phyloP scores from a whole-genome alignment of 2,888 invertebrate species.

The Eupithecia subumbrata region DNA sequence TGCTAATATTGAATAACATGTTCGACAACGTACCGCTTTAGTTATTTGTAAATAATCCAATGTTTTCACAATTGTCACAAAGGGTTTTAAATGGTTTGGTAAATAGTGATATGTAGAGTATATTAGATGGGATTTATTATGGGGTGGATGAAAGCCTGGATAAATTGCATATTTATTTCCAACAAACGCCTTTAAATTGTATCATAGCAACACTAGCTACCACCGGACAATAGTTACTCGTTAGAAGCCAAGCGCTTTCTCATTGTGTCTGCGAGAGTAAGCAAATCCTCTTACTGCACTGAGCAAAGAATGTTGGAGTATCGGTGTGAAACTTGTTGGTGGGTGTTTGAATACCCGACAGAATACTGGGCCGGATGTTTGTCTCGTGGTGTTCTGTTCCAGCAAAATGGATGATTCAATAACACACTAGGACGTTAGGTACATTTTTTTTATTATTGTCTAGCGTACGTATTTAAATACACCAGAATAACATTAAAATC shows the following conservation, averaged over 20 bases:
- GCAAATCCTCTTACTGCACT: not conserved
- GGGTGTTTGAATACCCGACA: not conserved
- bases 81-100: not conserved
- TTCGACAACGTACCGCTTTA: not conserved
- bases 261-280: slow-evolving; percentile 2
- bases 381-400: not conserved
- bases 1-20: not conserved
- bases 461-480: too few species aligned
- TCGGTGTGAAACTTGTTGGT: not conserved
- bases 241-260: slow-evolving; percentile 1
- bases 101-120: not conserved
- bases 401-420: not conserved
- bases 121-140: too few species aligned
- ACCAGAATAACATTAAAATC: too few species aligned
- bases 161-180: not conserved
- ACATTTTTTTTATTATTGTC: too few species aligned
- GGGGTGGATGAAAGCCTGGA: not conserved
- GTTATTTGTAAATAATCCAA: not conserved
- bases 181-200: slow-evolving; percentile 23
- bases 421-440: not conserved
- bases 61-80: not conserved
- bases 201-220: slow-evolving; percentile 15
- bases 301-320: not conserved
- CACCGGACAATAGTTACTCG: not conserved
- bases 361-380: not conserved